Evolutionary conservation across 2,797 vertebrate species (phyloP), one percentile per base, ranked within the genome.

Genomic region (Brachyalestes nurse): DNA sequence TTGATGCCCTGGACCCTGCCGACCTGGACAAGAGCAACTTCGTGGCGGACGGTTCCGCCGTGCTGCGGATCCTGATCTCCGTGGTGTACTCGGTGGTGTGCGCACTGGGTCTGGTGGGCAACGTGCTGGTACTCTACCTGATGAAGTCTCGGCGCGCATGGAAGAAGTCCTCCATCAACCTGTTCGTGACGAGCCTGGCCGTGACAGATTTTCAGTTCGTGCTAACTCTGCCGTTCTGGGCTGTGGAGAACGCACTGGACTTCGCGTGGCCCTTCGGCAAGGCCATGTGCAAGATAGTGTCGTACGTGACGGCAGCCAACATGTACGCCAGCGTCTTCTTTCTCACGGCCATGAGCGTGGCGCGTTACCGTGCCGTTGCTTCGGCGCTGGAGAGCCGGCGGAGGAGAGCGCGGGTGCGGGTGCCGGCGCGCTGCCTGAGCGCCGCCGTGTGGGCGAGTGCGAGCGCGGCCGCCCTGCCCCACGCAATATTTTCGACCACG

Each of bases 281-380:
- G 19, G 77, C 91, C 83, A 93, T 94, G 93, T 94, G 94, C 74
- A 95, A 95, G 89, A 34, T 34, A 34, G 34, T 34, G 89, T 94
- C 0, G 91, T 95, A 76, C 93, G 93, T 88, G 34, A 93, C 92
- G 0, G 92, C 94, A 78, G 93, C 93, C 8, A 95, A 93, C 88
- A 94, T 93, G 94, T 95, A 93, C 6, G 93, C 94, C 79, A 93
- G 94, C 49, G 93, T 93, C 66, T 95, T 94, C 88, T 94, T 95
- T 87, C 92, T 95, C 76, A 91, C 94, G 0, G 91, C 92, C 69
- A 93, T 94, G 94, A 95, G 92, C 1, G 89, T 95, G 77, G 91
- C 93, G 1, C 92, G 93, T 13, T 95, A 94, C 89, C 90, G 88
- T 88, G 86, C 91, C 1, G 81, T 95, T 72, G 82, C 91, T 0